Evolutionary conservation across 2,888 invertebrate species (phyloP).

Genomic region (Atrina japonica): DNA sequence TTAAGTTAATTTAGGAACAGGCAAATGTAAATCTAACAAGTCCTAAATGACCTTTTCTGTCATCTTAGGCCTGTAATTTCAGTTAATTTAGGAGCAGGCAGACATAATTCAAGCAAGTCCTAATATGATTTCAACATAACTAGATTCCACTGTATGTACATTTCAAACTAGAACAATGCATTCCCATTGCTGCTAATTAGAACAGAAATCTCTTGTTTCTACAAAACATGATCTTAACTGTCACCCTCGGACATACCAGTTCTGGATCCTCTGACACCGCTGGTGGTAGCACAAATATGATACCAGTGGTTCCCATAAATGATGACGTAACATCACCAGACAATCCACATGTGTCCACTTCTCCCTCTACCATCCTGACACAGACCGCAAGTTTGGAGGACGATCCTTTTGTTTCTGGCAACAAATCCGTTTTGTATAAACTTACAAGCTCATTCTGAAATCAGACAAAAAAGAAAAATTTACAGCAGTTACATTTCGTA

Average conservation of each 20-base stretch:
- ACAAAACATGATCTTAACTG: too few species aligned
- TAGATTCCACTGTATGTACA: too few species aligned
- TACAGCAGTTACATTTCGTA: neutral
- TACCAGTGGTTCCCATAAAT: conserved; percentile 64
- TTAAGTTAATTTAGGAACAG: too few species aligned
- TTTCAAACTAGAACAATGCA: too few species aligned
- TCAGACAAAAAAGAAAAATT: neutral
- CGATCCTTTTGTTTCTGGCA: neutral
- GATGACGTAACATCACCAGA: conserved; percentile 45
- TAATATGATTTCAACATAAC: too few species aligned
- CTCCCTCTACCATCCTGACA: conserved; percentile 59
- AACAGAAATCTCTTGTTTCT: too few species aligned
- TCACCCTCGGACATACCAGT: conserved; percentile 54
- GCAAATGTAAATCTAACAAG: too few species aligned
- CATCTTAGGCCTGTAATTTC: too few species aligned
- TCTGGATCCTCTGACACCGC: conserved; percentile 35
- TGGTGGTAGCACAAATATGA: conserved; percentile 68
- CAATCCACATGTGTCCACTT: conserved; percentile 30
- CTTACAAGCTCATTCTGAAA: conserved; percentile 65
- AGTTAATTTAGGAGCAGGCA: too few species aligned
- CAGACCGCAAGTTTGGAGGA: conserved; percentile 60
- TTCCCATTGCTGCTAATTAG: too few species aligned
- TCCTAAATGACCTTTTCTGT: too few species aligned
- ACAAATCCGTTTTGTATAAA: conserved; percentile 55
- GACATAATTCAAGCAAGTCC: too few species aligned